Conservation (phyloP, 2,888 invertebrate genomes). For the Cremastobaeus sp. region DNA sequence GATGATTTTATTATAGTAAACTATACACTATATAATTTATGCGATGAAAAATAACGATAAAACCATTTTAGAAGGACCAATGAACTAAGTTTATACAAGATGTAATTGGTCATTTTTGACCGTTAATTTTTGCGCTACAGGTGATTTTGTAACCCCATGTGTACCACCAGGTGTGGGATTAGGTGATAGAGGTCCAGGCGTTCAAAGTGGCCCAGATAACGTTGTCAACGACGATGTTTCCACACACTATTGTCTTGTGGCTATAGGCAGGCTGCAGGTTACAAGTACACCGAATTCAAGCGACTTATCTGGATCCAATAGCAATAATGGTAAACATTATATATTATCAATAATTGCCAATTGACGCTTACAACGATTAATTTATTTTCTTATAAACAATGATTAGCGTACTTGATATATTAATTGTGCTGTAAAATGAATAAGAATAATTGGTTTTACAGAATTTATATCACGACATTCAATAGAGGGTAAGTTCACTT, state of each 20-base stretch:
- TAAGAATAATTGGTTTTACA: too few species aligned
- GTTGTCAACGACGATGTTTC: constrained; percentile 85
- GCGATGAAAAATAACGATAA: background rate
- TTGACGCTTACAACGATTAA: too few species aligned
- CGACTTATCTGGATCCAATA: constrained; percentile 91
- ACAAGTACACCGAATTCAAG: constrained; percentile 96
- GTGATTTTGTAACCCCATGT: constrained; percentile 78
- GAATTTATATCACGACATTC: constrained; percentile 99
- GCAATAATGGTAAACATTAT: constrained; percentile 80
- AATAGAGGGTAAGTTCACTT: constrained; percentile 98
- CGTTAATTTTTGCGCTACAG: constrained; percentile 66
- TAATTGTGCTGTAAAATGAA: too few species aligned
- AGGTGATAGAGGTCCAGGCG: constrained; percentile 80
- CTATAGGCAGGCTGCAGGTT: constrained; percentile 97
- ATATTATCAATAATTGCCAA: background rate
- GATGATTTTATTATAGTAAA: too few species aligned
- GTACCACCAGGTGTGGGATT: constrained; percentile 79
- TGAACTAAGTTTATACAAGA: too few species aligned
- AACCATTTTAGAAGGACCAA: background rate
- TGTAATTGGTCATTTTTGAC: constrained; percentile 26
- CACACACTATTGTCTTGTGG: constrained; percentile 97
- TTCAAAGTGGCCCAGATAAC: constrained; percentile 81
- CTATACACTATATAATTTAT: too few species aligned
- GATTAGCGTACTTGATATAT: too few species aligned
- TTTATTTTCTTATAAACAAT: too few species aligned